Conservation (phyloP, 2,113 vertebrate species). For the Bungarus multicinctus region DNA sequence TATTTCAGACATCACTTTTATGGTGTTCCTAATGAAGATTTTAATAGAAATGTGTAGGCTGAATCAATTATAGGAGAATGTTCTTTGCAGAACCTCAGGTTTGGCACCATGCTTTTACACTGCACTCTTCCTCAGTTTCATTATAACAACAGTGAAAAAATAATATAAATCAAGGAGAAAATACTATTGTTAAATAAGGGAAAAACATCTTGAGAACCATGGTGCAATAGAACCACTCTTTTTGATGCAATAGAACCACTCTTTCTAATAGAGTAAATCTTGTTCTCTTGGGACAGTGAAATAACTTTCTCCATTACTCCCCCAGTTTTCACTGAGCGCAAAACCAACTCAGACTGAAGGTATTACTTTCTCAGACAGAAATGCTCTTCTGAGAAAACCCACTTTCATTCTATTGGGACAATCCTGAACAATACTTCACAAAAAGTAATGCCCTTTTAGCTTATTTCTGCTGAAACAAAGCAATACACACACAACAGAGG, state of each 20-base stretch:
- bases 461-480: background rate
- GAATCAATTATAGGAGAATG: background rate
- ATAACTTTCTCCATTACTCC: background rate
- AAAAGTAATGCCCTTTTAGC: background rate
- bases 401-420: background rate
- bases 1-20: background rate
- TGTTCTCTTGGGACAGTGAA: background rate
- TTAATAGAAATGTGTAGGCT: background rate
- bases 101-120: background rate
- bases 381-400: background rate
- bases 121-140: background rate
- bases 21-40: background rate
- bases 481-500: background rate
- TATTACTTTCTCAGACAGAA: background rate
- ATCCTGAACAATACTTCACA: background rate
- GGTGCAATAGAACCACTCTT: background rate
- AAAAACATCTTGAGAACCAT: background rate
- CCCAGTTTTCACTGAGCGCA: background rate
- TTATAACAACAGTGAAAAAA: background rate
- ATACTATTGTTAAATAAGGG: background rate
- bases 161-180: background rate
- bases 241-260: background rate
- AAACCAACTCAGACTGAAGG: background rate
- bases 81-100: background rate
- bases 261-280: background rate